Base-by-base conservation (phyloP, 2,113 vertebrate genomes). In the Pollimyrus isidori region DNA sequence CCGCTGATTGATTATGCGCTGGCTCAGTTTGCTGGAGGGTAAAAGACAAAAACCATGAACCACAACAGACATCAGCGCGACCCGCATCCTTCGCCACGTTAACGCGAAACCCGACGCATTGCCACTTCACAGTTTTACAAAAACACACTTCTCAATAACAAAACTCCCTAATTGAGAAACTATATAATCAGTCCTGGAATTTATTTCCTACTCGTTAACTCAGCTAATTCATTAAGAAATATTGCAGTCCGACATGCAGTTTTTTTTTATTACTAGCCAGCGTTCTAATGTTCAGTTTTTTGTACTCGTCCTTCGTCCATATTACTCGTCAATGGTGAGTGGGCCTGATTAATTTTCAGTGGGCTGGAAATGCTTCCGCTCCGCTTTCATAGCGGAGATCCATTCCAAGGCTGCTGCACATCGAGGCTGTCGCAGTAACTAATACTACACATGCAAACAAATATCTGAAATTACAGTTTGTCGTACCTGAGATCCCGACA, bases 21-120 rank as follows among this genome's bases (percentile, higher is more conserved):
- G 87, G 10, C 94, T 96, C 86, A 96, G 84, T 2, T 89, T 91
- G 87, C 95, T 95, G 88, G 0, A 92, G 91, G 7, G 10, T 62
- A 86, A 83, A 91, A n/a, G 87, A 45, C 6, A 46, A 1, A 13
- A 52, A 42, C 53, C 86, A 26, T 86, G 11, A 58, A 76, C n/a
- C 23, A 58, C 4, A 1, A 88, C 30, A 49, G 7, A 52, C 10
- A 53, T 35, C n/a, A 65, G 3, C 19, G 58, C 50, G 42, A 26
- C 3, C 50, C 46, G 7, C 82, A 21, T 39, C 82, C 3, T n/a
- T 13, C 73, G 30, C 13, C 73, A 23, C 0, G 17, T 42, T 80
- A 42, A 17, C 76, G 13, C 3, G 1, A 82, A n/a, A 39, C 2
- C 76, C 0, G 76, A 45, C 76, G 42, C 30, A 39, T 1, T 82